phyloP scores from a whole-genome alignment of 1,140 invertebrate species.

The Episyrphus balteatus region DNA sequence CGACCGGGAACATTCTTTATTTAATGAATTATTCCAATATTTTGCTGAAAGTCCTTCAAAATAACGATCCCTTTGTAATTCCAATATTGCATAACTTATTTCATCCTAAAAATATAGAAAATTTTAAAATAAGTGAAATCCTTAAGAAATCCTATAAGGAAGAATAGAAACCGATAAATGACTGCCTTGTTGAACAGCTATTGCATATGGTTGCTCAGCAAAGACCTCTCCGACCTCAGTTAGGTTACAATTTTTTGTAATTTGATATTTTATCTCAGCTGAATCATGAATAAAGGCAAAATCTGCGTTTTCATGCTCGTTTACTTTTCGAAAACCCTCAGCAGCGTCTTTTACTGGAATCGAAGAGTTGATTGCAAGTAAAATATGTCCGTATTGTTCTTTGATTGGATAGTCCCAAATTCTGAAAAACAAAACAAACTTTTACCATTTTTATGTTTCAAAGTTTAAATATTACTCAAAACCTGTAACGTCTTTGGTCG shows the following conservation, averaged over 20 bases:
- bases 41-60: constrained; percentile 64
- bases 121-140: neutral
- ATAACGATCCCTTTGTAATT: constrained; percentile 74
- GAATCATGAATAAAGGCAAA: constrained; percentile 86
- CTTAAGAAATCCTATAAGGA: too few relatives aligned
- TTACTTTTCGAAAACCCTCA: constrained; percentile 66
- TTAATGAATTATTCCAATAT: constrained; percentile 70
- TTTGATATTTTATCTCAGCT: constrained; percentile 71
- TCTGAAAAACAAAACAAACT: constrained; percentile 29
- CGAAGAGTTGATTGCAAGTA: constrained; percentile 69
- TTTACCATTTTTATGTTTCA: neutral
- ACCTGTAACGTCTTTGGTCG: constrained; percentile 47
- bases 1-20: constrained; percentile 53
- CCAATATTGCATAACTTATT: constrained; percentile 64
- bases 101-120: constrained; percentile 52
- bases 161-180: constrained; percentile 35
- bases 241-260: constrained; percentile 71
- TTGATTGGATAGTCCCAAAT: constrained; percentile 91
- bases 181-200: constrained; percentile 78
- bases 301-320: constrained; percentile 65
- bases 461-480: too few relatives aligned
- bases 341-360: constrained; percentile 52
- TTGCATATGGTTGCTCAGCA: constrained; percentile 77
- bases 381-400: constrained; percentile 79
- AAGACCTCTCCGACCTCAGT: constrained; percentile 80